These are phyloP conservation scores for Bradypodion ventrale DNA, from an alignment of 2,797 vertebrate species.

Conservation along the genomic window DNA sequence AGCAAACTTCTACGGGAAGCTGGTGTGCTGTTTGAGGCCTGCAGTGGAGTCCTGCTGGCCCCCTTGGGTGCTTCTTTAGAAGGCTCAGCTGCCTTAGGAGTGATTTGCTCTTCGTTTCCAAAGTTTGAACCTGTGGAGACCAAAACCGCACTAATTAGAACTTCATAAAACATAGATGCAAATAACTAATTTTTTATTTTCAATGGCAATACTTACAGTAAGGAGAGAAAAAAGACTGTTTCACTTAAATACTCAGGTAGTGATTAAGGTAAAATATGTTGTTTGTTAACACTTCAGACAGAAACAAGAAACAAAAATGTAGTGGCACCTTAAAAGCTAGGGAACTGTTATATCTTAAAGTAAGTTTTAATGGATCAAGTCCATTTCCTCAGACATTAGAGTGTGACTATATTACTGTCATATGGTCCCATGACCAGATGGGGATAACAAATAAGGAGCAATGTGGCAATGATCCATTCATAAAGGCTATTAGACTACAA, in stretches of 20 bases:
- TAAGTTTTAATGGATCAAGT: too few species aligned
- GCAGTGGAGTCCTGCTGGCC: conserved; percentile 64
- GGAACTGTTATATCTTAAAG: too few species aligned
- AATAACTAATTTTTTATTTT: conserved; percentile 5
- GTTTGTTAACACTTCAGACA: not conserved
- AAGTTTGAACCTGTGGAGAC: conserved; percentile 78
- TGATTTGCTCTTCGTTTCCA: conserved; percentile 80
- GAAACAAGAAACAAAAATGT: too few species aligned
- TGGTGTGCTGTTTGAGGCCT: conserved; percentile 72
- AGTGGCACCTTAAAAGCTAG: too few species aligned
- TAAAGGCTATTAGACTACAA: too few species aligned
- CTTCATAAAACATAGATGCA: conserved; percentile 68
- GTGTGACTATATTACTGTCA: too few species aligned
- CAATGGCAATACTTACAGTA: conserved; percentile 16
- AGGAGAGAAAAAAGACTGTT: not conserved
- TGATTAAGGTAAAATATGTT: not conserved
- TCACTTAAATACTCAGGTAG: not conserved
- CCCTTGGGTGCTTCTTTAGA: conserved; percentile 75
- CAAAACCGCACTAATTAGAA: conserved; percentile 60
- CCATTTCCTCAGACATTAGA: too few species aligned
- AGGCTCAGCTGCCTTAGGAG: conserved; percentile 70
- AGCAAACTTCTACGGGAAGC: conserved; percentile 84
- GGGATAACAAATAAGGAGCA: too few species aligned
- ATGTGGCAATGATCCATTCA: too few species aligned
- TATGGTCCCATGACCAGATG: too few species aligned